Base-by-base conservation (phyloP, 2,797 vertebrate species). In the Crenichthys baileyi region DNA sequence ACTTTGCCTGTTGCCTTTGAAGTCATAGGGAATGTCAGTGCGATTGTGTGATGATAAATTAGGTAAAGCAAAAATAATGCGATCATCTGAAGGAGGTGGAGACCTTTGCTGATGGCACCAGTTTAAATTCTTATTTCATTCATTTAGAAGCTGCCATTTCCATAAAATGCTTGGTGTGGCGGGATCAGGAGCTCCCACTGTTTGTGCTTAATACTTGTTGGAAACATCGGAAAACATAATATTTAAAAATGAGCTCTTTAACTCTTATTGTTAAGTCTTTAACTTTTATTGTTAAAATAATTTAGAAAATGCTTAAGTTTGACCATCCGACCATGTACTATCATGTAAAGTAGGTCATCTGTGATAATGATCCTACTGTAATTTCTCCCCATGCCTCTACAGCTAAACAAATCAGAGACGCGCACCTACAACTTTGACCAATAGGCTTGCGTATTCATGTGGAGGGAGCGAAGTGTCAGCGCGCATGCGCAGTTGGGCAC, bases 41-140 rank as follows among this genome's bases (percentile, higher is more conserved):
- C 26, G 29, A 84, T 80, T 83, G 82, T 83, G 80, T 63, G 68
- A 76, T 55, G 78, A 86, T 63, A 72, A 72, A 77, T 81, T 58
- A 72, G 60, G 71, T 78, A 56, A 70, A 78, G 72, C 76, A 67
- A 80, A 81, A 86, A 70, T 82, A 86, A 90, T 82, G 79, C 1
- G 11, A 90, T 82, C 60, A 50, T 80, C 63, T 24, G 56, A 79
- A 76, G 68, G 29, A 71, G 76, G 77, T 41, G 41, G 75, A 76
- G 67, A 48, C n/a, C 75, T 81, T 88, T 31, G 53, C 16, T 5
- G 72, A 82, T 63, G 81, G 79, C 83, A 74, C 84, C 80, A 75
- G 29, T 73, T 51, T 71, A 39, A 82, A 82, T 79, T 70, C 24
- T 46, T 65, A 46, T 51, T 46, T 75, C 4, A 15, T 51, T 63